Percentiles rank a stretch among this genome's conserved stretches.
Conservation (phyloP, 2,797 vertebrate species). For the Cephalopachus bancanus region DNA sequence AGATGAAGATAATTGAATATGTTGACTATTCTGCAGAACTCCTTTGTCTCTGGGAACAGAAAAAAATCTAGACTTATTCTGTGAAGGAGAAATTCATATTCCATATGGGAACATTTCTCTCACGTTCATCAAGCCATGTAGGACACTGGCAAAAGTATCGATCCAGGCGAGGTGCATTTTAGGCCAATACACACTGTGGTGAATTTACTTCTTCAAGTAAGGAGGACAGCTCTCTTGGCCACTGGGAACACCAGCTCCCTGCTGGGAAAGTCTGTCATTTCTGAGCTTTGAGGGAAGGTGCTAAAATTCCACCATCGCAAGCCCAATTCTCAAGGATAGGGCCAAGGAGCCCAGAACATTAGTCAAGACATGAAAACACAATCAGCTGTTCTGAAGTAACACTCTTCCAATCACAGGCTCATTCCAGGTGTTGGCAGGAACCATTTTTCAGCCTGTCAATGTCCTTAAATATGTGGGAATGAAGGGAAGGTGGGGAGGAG, state of each 20-base stretch:
- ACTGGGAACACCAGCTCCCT: constrained; percentile 3
- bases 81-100: constrained; percentile 41
- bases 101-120: constrained; percentile 51
- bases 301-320: constrained; percentile 54
- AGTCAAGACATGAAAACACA: constrained; percentile 75
- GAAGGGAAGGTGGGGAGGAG: background rate
- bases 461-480: constrained; percentile 81
- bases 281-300: constrained; percentile 72
- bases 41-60: constrained; percentile 72
- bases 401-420: constrained; percentile 84
- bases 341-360: constrained; percentile 79
- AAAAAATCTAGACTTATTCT: constrained; percentile 17
- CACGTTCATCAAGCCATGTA: constrained; percentile 40
- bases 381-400: constrained; percentile 80
- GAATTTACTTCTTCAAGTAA: constrained; percentile 58
- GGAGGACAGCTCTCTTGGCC: background rate
- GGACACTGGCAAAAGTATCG: constrained; percentile 70
- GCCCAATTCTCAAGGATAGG: constrained; percentile 42
- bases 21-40: constrained; percentile 71
- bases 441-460: constrained; percentile 83
- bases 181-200: background rate
- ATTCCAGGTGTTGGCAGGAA: constrained; percentile 83
- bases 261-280: background rate
- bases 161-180: constrained; percentile 6
- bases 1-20: constrained; percentile 71